Base-by-base conservation (phyloP, 2,113 vertebrate genomes). In the Marmota flaviventris region DNA sequence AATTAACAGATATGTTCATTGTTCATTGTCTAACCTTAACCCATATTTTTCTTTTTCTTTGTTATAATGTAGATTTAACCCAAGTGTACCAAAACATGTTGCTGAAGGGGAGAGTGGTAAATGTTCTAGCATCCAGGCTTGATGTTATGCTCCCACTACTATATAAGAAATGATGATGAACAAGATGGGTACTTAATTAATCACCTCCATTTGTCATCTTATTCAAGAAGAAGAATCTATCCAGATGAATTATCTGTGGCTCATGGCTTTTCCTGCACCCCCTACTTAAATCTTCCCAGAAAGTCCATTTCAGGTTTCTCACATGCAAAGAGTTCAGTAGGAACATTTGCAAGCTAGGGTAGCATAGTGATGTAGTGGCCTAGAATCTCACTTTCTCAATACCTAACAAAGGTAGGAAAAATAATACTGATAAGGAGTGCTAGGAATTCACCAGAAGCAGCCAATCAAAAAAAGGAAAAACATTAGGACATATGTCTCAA, bases 61-160 rank as follows among this genome's bases (percentile, higher is more conserved):
- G 37, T 89, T 97, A 20, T 67, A 94, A 48, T 79, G 17, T n/a
- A 83, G 32, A 91, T 89, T 89, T 93, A 63, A 84, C 12, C 32
- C 67, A 77, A 91, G 32, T 63, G 0, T 82, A 48, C 39, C 53
- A 96, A 97, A 91, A 72, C 77, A 82, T 29, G 8, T 85, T 92
- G 39, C 69, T 84, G 12, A 67, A 77, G 42, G n/a, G 14, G 39
- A 73, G 8, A 91, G 18, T 78, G 29, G 14, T 53, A 69, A 92
- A 58, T 20, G 53, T 77, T 83, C 20, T 89, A 85, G 69, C 48
- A 78, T 37, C 25, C 17, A 58, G 83, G 73, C 27, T 93, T 93
- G 45, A 65, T 94, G n/a, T 76, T 78, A 14, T 18, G 78, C 39
- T 83, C 72, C 22, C 27, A 20, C 1, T 70, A 79, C 45, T 82